Base-by-base conservation (phyloP, 2,797 vertebrate genomes). In the Momotus momota region DNA sequence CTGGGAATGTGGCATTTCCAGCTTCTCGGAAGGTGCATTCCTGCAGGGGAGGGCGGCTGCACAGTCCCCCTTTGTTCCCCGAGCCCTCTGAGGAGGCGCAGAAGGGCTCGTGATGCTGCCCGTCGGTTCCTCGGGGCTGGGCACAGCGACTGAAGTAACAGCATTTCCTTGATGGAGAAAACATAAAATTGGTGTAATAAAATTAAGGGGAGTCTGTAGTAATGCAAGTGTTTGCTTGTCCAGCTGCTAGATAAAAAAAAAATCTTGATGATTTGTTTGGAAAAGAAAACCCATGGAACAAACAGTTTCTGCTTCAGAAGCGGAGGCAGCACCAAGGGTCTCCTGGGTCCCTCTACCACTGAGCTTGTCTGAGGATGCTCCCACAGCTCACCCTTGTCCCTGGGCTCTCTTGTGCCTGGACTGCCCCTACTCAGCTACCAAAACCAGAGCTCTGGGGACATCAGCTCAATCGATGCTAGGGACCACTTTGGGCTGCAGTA, bases 11-110 rank as follows among this genome's bases (percentile, higher is more conserved):
- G 97, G 91, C 93, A 90, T 97, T 97, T 96, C 66, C 80, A 93
- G 16, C 87, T 58, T 35, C 84, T 88, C 35, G 35, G 91, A 94
- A 95, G 93, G 91, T 62, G 92, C 93, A 96, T 96, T 97, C 94
- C 75, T 96, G 80, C 12, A 45, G 15, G 8, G 94, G 94, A 22
- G 69, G 90, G 94, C 7, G 61, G 81, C 71, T 74, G 52, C 92
- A 97, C 96, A 96, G 87, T 86, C 83, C 74, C 2, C 41, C 94
- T 96, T 96, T 97, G 96, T 97, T 97, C 77, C 29, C 29, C 0
- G 0, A 57, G 77, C 81, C 78, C 92, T 94, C 67, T 38, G 93
- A 69, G 49, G 49, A 60, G 78, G 72, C 31, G 0, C 45, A 29
- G 77, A 8, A 46, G 73, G 93, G 81, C 54, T 77, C 38, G 25